Percentiles rank a stretch among this genome's conserved stretches.
These are phyloP conservation scores for Papilio helenus DNA, from an alignment of 1,140 invertebrate genomes.

Conservation along the genomic window DNA sequence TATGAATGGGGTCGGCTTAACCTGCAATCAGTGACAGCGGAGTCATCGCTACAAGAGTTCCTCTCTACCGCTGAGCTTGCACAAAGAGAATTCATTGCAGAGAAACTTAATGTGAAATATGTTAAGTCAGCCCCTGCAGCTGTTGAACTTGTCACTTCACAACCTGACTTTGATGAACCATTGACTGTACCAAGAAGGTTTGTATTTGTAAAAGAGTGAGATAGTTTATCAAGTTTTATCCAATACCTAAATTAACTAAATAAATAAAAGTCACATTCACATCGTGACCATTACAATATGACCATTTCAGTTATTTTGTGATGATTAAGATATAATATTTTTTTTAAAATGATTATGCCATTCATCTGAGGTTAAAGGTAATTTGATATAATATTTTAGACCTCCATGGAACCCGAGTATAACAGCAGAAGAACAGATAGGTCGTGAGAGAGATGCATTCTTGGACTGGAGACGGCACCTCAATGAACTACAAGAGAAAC, in stretches of 20 bases:
- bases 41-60: conserved; percentile 98
- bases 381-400: no score
- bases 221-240: no score
- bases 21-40: conserved; percentile 97
- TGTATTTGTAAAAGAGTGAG: no score
- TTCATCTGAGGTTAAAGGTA: no score
- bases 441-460: conserved; percentile 91
- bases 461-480: conserved; percentile 94
- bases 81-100: conserved; percentile 95
- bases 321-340: no score
- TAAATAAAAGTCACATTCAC: no score
- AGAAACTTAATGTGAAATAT: conserved; percentile 93
- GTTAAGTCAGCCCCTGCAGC: conserved; percentile 67
- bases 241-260: no score
- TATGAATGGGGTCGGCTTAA: conserved; percentile 95
- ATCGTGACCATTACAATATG: no score
- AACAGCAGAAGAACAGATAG: conserved; percentile 90
- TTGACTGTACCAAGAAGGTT: conserved; percentile 80
- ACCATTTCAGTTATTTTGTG: no score
- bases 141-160: conserved; percentile 67
- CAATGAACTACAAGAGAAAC: conserved; percentile 87
- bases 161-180: conserved; percentile 77
- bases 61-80: conserved; percentile 96
- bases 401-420: conserved; percentile 92
- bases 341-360: no score